These are phyloP conservation scores for Caenorhabditis remanei DNA, from an alignment of 1,140 invertebrate species.

Conservation along the genomic window DNA sequence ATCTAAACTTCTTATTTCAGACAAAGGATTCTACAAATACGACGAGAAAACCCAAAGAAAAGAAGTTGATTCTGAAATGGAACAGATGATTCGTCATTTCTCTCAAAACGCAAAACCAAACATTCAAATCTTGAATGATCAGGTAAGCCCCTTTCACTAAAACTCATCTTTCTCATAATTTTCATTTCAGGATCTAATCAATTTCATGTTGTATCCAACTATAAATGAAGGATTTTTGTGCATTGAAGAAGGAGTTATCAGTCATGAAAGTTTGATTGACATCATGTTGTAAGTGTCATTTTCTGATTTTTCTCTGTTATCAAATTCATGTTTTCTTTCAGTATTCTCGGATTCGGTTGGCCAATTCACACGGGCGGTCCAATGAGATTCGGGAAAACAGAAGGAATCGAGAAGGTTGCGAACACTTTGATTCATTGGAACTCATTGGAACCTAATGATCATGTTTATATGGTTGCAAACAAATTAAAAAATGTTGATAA, in stretches of 20 bases:
- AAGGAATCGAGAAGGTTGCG: conserved; percentile 15
- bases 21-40: conserved; percentile 64
- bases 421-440: conserved; percentile 7
- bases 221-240: conserved; percentile 79
- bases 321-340: conserved; percentile 39
- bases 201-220: conserved; percentile 75
- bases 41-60: conserved; percentile 56
- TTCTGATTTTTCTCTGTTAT: neutral
- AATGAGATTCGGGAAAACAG: conserved; percentile 56
- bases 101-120: conserved; percentile 21
- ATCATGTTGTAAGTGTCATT: conserved; percentile 67
- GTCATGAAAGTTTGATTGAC: conserved; percentile 64
- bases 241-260: conserved; percentile 77
- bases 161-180: neutral
- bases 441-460: neutral
- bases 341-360: conserved; percentile 68
- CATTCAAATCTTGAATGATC: conserved; percentile 14
- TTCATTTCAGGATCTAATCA: conserved; percentile 77
- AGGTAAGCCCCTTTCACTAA: neutral
- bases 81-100: conserved; percentile 40
- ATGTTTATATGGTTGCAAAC: conserved; percentile 3
- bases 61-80: conserved; percentile 59
- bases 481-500: neutral
- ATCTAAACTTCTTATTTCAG: neutral
- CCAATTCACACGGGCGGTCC: conserved; percentile 62